Base-by-base conservation (phyloP, 2,113 vertebrate species). In the Sialia sialis region DNA sequence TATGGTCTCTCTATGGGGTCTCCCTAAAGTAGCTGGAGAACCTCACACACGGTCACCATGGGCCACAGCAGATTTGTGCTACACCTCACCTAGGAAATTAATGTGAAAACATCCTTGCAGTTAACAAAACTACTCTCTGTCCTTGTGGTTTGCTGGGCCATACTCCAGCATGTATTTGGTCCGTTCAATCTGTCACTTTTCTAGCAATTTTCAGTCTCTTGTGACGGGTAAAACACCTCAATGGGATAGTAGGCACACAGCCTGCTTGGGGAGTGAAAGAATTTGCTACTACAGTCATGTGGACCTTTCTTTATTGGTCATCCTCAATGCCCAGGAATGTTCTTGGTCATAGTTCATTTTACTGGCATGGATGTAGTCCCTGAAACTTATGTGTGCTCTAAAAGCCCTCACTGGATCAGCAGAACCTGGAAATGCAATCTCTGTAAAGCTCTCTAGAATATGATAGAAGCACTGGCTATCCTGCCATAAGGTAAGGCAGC, bases 41-140 rank as follows among this genome's bases (percentile, higher is more conserved):
- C 4, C 5, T 63, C 11, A 18, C 1, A 1, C 7, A 9, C 7
- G 5, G 13, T 59, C 14, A 32, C 11, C 2, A 0, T 7, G 18
- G 27, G 4, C 34, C 70, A n/a, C 43, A 62, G 43, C 6, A 64
- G 48, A 46, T 2, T 26, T 36, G 27, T 32, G 32, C 9, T 51
- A 15, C 23, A 10, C 60, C 6, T 81, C 18, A 52, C 17, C 14
- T 25, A 16, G 20, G 27, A 58, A 68, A 64, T 55, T 29, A 59
- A 51, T 8, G 13, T 29, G 39, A 9, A 13, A 49, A 34, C 8
- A 46, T 32, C 14, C 16, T 41, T 72, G 25, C 13, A 30, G 8
- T 64, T 29, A 34, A 59, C 13, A 54, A 75, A 86, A 27, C 41
- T 41, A 19, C 17, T 80, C 5, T 30, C 41, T 7, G 0, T 54